Evolutionary conservation across 2,888 invertebrate genomes (phyloP), one percentile per base, ranked within the genome.

Genomic region (Miltochrista miniata): DNA sequence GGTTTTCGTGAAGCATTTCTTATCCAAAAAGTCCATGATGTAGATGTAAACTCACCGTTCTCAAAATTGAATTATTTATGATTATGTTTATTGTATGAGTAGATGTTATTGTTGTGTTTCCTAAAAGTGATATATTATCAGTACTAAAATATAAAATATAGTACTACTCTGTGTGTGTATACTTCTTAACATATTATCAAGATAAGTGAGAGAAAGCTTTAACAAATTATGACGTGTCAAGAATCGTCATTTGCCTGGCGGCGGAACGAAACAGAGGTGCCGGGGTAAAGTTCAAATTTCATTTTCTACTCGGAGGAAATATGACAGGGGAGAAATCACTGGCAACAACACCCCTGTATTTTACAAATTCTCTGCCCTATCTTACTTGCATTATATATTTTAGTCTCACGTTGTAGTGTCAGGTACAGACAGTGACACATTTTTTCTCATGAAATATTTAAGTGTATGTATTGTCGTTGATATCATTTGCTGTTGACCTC

Each of bases 261-360:
- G 40, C 18, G 18, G 18, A 24, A 24, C 18, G 18, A 24, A 24
- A 24, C 18, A 24, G 18, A 24, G 18, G 48, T 43, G 49, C 45
- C 43, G 45, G 37, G 55, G 37, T n/a, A 58, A 60, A 61, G 64
- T 59, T 63, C 65, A 61, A 75, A 76, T 73, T 71, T 57, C 69
- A 74, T 78, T 75, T 75, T 65, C 64, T 49, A 58, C 62, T 59
- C 38, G n/a, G 40, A 57, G 52, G 60, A 74, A 71, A 75, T 72
- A 59, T 69, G 72, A 74, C 76, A 72, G 61, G 66, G 60, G 62
- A 71, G 64, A 60, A 69, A 74, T 77, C 60, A 60, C 60, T 46
- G 43, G 40, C 46, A 45, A 35, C 38, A 40, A 49, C 53, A 59
- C 31, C 59, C 54, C 43, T n/a, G 51, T 63, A 61, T 67, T 63